Evolutionary conservation across 2,888 invertebrate genomes (phyloP), one percentile per base, ranked within the genome.

Genomic region (Nephrotoma flavescens): DNA sequence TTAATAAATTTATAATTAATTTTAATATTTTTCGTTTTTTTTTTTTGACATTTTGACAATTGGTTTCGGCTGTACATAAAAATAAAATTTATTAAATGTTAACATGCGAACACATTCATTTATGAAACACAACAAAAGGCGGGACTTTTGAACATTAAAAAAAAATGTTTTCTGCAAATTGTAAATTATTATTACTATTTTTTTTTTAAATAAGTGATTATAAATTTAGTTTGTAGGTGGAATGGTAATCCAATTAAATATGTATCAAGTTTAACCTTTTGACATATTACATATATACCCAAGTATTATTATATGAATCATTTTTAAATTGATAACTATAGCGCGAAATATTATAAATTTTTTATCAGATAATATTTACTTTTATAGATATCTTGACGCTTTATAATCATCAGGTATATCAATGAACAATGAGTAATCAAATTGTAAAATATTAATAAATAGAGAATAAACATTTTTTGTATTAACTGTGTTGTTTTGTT

Each of bases 11-110:
- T 47, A 45, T 86, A 86, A 86, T 86, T 86, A 86, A 45, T 86
- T 86, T 86, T 86, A 86, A 86, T 86, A 45, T 47, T 86, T 19
- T 44, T 86, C 47, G 41, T 52, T 86, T 19, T 45, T 86, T 19
- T 45, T 52, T 86, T 86, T 86, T 86, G 57, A 86, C 86, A 86
- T 86, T 57, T 57, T 86, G 86, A 86, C 86, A 86, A 86, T 86
- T 86, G 52, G 86, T 86, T 57, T 86, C 86, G 31, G 86, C 52
- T 86, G 41, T 41, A 45, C 45, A 52, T 42, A 52, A 86, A 47
- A 86, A 86, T 71, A 71, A 71, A 71, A 71, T 71, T 31, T 71
- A 86, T 86, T 42, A 86, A 57, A 41, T 57, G 41, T 57, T 41
- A 52, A 86, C 86, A 86, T 86, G 86, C 86, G 57, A 86, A 86